Conservation (phyloP, 1,140 invertebrate genomes). For the Phocides pigmalion region DNA sequence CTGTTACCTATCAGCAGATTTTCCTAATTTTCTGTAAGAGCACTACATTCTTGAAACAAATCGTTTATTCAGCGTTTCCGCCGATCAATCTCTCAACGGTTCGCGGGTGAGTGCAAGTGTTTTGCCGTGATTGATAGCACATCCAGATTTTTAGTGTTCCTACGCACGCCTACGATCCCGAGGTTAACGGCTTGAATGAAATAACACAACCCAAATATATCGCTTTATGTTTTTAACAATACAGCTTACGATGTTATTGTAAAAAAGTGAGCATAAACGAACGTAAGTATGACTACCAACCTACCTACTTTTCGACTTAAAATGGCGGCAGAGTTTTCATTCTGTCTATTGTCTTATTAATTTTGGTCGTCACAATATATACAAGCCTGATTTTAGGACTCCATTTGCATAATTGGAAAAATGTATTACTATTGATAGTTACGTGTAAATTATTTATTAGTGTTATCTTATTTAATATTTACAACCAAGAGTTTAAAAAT, state of each 20-base stretch:
- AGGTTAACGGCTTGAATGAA: slow-evolving; percentile 45
- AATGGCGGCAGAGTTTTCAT: background rate
- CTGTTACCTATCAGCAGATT: too few species aligned
- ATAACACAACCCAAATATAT: slow-evolving; percentile 14
- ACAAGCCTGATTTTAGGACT: too few species aligned
- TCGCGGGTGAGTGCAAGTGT: slow-evolving; percentile 37
- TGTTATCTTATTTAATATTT: too few species aligned
- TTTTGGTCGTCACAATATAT: too few species aligned
- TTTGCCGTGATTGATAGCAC: slow-evolving; percentile 47
- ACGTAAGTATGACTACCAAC: slow-evolving; percentile 12
- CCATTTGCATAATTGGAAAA: too few species aligned
- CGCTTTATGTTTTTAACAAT: slow-evolving; percentile 7
- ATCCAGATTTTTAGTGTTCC: slow-evolving; percentile 57
- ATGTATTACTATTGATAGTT: too few species aligned
- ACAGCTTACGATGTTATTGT: slow-evolving; percentile 9
- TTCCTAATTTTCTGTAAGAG: too few species aligned
- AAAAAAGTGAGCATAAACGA: slow-evolving; percentile 6
- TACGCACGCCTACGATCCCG: slow-evolving; percentile 50
- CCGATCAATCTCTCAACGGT: slow-evolving; percentile 37
- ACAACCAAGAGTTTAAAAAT: too few species aligned
- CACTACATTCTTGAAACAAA: slow-evolving; percentile 27
- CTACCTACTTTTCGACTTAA: slow-evolving; percentile 8
- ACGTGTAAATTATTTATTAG: too few species aligned
- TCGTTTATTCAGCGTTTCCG: slow-evolving; percentile 19
- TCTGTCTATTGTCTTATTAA: slow-evolving; percentile 2